Evolutionary conservation across 1,140 invertebrate genomes (phyloP), one percentile per base, ranked within the genome.

Genomic region (Bombus sylvicola): DNA sequence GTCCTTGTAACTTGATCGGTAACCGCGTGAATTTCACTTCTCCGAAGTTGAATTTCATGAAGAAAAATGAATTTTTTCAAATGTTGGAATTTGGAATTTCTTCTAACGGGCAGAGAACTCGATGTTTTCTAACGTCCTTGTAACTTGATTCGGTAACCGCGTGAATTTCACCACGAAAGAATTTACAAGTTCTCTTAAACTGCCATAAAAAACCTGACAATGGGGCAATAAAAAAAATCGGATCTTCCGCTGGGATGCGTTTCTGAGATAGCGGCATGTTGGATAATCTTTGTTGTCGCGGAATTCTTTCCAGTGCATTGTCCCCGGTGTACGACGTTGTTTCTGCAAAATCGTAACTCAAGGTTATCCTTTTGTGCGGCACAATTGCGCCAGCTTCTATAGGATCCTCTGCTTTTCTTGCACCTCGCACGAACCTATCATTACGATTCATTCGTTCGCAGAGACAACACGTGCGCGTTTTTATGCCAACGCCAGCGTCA

Each of bases 21-120:
- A 37, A 37, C 34, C 34, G 34, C 34, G 34, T 37, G 0, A 37
- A 37, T 37, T 37, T 37, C 34, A 22, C 5, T 53, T 22, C 5
- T 0, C 6, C 1, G 5, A 22, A 2, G 6, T 53, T 6, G 47
- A 22, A 12, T 59, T 3, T 62, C 1, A 3, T 0, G 25, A n/a
- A 1, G 59, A 4, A 4, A 25, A n/a, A 12, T 22, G 47, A 53
- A 53, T 53, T 8, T 8, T 13, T n/a, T n/a, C 10, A 5, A n/a
- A 28, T 10, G 3, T 28, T 25, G 1, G 0, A 28, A 59, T 59
- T 28, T 0, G 25, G 57, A 59, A 59, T 15, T 66, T 31, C 13
- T 66, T 9, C 6, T 2, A 22, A 53, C 18, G 47, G 1, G 6
- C 47, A n/a, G n/a, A n/a, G n/a, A n/a, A 37, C 0, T 18, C 47